Base-by-base conservation (phyloP, 2,113 vertebrate genomes). In the Isurus oxyrinchus region DNA sequence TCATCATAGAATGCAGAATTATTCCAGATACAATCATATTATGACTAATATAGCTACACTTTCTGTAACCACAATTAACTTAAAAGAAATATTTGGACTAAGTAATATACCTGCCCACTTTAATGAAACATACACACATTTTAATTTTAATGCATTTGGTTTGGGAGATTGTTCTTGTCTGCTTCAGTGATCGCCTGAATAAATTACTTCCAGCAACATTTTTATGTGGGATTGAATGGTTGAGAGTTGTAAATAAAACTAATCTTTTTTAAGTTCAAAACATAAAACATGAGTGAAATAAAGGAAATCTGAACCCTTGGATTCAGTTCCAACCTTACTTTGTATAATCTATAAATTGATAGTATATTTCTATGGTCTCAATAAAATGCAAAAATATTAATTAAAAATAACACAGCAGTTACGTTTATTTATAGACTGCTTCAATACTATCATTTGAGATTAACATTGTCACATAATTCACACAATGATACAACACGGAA, bases 71-170 rank as follows among this genome's bases (percentile, higher is more conserved):
- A 88, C 55, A 14, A 11, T 59, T 14, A 91, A 91, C 59, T 59
- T 91, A 59, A 59, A 59, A 91, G 27, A 91, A 35, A 7, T 25
- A 63, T 61, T 35, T 94, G 59, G n/a, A 94, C 59, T 19, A 63
- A 40, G 21, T 40, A 63, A 94, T 40, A n/a, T 55, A 23, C 11
- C 55, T 90, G 87, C 35, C 25, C 53, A 31, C 55, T 11, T 57
- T 57, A 31, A 90, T 59, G 53, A 90, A 90, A 63, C 35, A 44
- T 55, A 25, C 4, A 57, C 11, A 35, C 25, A 91, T 91, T 91
- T 91, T 91, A 59, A 91, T 91, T 91, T 91, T 91, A 59, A 35
- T 91, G 53, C 55, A 91, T 57, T 59, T 88, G 23, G 19, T 91
- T 59, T 91, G 11, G 88, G 3, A 59, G 27, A 35, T 57, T 35